Evolutionary conservation across 2,113 vertebrate genomes (phyloP).

Genomic region (Phoenicopterus ruber): DNA sequence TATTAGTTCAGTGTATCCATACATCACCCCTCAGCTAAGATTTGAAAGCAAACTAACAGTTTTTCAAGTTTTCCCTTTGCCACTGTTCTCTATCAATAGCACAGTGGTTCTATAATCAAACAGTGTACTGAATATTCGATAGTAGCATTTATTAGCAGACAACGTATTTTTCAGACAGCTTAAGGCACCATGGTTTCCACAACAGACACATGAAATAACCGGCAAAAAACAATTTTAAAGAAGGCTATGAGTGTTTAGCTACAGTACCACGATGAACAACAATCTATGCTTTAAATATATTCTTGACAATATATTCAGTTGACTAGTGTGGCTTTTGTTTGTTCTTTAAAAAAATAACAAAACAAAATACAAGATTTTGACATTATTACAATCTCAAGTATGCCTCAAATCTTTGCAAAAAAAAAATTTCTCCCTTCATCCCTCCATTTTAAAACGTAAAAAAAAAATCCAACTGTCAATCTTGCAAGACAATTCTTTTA

Average conservation of each 20-base stretch:
- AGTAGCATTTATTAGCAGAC: not conserved
- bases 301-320: not conserved
- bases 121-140: not conserved
- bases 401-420: not conserved
- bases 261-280: not conserved
- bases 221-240: not conserved
- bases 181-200: slow-evolving; percentile 41
- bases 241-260: not conserved
- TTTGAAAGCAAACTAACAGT: not conserved
- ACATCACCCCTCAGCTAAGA: not conserved
- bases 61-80: not conserved
- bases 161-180: not conserved
- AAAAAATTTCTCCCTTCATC: not conserved
- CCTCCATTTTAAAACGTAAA: not conserved
- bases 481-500: not conserved
- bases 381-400: not conserved
- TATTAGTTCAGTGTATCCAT: not conserved
- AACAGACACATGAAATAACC: not conserved
- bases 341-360: not conserved
- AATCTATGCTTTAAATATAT: not conserved
- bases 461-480: not conserved
- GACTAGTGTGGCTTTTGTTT: not conserved
- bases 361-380: not conserved
- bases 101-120: not conserved
- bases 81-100: not conserved